phyloP scores from a whole-genome alignment of 1,140 invertebrate species.

The Cotesia vestalis region DNA sequence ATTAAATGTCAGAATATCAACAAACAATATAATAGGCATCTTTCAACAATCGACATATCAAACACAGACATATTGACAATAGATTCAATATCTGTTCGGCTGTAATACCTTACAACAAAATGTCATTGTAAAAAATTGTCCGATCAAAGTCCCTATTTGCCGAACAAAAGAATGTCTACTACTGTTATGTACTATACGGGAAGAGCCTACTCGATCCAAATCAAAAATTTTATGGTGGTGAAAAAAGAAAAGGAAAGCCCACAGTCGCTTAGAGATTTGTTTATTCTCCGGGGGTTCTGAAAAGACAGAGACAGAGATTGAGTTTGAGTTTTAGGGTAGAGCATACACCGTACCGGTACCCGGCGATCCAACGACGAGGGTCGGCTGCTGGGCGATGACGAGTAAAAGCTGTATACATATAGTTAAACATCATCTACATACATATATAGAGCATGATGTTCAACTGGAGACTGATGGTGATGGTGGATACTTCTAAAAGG shows the following conservation, averaged over 20 bases:
- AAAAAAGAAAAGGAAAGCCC: conserved; percentile 18
- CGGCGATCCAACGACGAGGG: conserved; percentile 1
- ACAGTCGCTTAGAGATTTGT: conserved; percentile 17
- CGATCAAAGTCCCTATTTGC: background rate
- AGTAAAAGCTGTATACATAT: background rate
- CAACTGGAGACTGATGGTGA: too few relatives aligned
- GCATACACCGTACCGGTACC: background rate
- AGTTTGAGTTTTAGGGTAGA: background rate
- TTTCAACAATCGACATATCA: background rate
- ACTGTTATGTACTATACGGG: background rate
- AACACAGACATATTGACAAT: background rate
- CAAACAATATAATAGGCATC: too few relatives aligned
- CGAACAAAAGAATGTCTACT: conserved; percentile 13
- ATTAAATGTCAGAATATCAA: background rate
- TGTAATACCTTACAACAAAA: conserved; percentile 1
- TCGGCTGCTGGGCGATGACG: conserved; percentile 5
- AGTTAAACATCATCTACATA: background rate
- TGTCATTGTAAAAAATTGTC: conserved; percentile 20
- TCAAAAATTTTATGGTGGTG: conserved; percentile 15
- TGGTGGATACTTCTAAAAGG: conserved; percentile 6
- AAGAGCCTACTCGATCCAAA: background rate
- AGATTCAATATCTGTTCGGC: background rate
- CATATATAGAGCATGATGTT: background rate
- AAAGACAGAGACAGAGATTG: background rate
- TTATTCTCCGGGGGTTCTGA: conserved; percentile 15